Evolutionary conservation across 1,140 invertebrate genomes (phyloP).

Genomic region (Myzus persicae): DNA sequence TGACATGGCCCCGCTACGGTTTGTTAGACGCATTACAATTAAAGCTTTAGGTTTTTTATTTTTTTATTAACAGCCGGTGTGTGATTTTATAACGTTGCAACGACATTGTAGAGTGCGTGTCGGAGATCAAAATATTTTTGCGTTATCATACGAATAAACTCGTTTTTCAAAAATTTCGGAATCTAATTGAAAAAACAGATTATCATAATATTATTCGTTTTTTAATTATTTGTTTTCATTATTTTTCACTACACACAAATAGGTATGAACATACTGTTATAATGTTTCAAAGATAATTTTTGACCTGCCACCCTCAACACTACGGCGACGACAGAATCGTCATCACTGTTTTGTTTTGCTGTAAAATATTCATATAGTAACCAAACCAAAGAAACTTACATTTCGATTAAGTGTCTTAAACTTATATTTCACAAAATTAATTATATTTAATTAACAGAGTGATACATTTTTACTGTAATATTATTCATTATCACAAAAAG

Average conservation of each 20-base stretch:
- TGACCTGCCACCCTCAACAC: not conserved
- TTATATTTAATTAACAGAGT: not conserved
- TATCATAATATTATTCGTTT: not conserved
- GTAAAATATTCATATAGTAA: too few species aligned
- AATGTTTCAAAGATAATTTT: not conserved
- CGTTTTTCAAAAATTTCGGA: not conserved
- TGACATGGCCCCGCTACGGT: not conserved
- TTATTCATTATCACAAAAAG: not conserved
- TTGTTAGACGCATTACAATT: constrained; percentile 6
- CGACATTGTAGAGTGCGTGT: not conserved
- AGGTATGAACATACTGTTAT: not conserved
- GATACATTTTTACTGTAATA: not conserved
- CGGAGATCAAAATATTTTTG: not conserved
- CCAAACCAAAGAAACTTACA: not conserved
- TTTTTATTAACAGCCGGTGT: not conserved
- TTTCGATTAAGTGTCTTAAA: not conserved
- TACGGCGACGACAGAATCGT: not conserved
- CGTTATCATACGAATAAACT: not conserved
- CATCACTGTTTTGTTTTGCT: too few species aligned
- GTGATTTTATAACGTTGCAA: not conserved
- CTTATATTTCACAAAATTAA: too few species aligned
- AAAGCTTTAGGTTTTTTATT: constrained; percentile 25
- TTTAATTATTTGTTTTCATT: not conserved
- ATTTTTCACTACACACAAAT: not conserved
- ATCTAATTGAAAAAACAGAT: not conserved